Evolutionary conservation across 2,888 invertebrate species (phyloP), one percentile per base, ranked within the genome.

Genomic region (Dascillus cervinus): DNA sequence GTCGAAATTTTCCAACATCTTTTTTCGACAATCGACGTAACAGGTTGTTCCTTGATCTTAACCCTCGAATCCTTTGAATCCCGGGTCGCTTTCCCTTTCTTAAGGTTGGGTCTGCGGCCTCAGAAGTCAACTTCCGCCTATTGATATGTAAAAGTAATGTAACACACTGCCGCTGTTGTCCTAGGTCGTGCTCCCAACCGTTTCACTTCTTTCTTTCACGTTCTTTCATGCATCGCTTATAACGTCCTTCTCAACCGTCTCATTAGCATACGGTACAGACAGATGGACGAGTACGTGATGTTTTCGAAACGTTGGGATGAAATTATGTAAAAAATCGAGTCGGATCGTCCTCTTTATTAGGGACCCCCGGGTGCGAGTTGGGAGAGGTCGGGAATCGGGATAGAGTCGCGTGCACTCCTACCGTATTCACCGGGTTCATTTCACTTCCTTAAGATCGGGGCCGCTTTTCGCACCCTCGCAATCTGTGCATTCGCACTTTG

Each of bases 81-180:
- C 43, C 42, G 44, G 42, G n/a, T n/a, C 44, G 49, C 43, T 53
- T 53, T 50, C 50, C 48, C 49, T 52, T 52, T 52, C 53, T 52
- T 52, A 52, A 52, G 47, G 49, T 47, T 29, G 47, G 48, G 43
- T 43, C 43, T 43, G 39, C 42, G 40, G 39, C 34, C 31, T 37
- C 29, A 32, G 27, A 37, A 46, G 47, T 47, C 39, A 44, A 49
- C 47, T 48, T 46, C 49, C 47, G 42, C 42, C 47, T 47, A 50
- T 53, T 52, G 53, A 52, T 52, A 54, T 53, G 50, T 49, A 53
- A 53, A 54, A 54, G 50, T n/a, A n/a, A n/a, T 52, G 50, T 44
- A 50, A 52, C 50, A n/a, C n/a, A 44, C 46, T 35, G 46, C 30
- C 38, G 46, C 34, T 26, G 27, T 39, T 39, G 32, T 19, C 37